Percentiles rank a stretch among this genome's conserved stretches.
phyloP scores from a whole-genome alignment of 2,113 vertebrate genomes.

The Nothobranchius furzeri region DNA sequence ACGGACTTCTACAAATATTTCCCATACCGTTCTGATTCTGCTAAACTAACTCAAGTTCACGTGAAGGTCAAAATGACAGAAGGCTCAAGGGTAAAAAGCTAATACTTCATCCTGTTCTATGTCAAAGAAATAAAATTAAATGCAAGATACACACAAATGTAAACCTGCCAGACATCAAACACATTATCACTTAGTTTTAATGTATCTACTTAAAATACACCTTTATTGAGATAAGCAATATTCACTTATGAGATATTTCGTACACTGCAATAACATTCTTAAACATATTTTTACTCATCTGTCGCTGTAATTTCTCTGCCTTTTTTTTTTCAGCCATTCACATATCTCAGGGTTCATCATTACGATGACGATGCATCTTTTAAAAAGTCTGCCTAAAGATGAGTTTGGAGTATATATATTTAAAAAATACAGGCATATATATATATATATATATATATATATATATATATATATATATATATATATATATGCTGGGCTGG shows the following conservation, averaged over 20 bases:
- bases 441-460: slow-evolving; percentile 18
- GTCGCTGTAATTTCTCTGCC: slow-evolving; percentile 59
- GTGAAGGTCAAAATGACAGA: slow-evolving; percentile 64
- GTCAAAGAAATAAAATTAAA: slow-evolving; percentile 58
- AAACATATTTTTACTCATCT: slow-evolving; percentile 66
- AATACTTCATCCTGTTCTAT: slow-evolving; percentile 82
- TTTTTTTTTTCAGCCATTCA: slow-evolving; percentile 73
- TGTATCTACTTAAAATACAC: slow-evolving; percentile 79
- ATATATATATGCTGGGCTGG: slow-evolving; percentile 35
- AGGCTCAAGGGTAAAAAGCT: slow-evolving; percentile 72
- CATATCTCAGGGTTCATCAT: slow-evolving; percentile 84
- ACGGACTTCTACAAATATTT: slow-evolving; percentile 56
- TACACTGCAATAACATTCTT: slow-evolving; percentile 85
- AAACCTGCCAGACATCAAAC: slow-evolving; percentile 80
- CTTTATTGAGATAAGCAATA: slow-evolving; percentile 80
- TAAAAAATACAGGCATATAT: slow-evolving; percentile 24
- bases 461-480: slow-evolving; percentile 16
- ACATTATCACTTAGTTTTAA: slow-evolving; percentile 77
- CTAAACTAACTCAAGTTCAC: slow-evolving; percentile 65
- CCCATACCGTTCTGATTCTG: slow-evolving; percentile 57
- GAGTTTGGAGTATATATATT: slow-evolving; percentile 38
- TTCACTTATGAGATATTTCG: slow-evolving; percentile 80
- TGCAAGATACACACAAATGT: slow-evolving; percentile 78
- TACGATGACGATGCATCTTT: slow-evolving; percentile 66
- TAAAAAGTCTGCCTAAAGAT: slow-evolving; percentile 63